Base-by-base conservation (phyloP, 2,797 vertebrate genomes). In the Hybognathus amarus region DNA sequence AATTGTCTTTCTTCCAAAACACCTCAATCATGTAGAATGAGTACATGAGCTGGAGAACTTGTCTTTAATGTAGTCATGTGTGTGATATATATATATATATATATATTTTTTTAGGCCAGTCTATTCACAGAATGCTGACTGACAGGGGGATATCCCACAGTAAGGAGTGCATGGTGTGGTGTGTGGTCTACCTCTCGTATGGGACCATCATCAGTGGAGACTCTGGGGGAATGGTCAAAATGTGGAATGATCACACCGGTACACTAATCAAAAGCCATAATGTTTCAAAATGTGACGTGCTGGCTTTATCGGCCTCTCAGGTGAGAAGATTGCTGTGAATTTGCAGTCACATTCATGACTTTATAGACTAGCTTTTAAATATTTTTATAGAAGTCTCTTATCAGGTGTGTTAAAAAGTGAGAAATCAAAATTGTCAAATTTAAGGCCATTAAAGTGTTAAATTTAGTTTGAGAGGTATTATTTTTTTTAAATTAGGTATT, bases 181-280 rank as follows among this genome's bases (percentile, higher is more conserved):
- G 95, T 33, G 76, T 99, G 13, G 90, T 86, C 59, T 97, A 96
- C 88, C 92, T 99, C 20, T 95, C 96, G 0, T 90, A 96, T 0
- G 90, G 93, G 89, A 96, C 96, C 0, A 84, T 98, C 5, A 20
- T 97, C 85, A 98, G 97, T 7, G 94, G 94, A 0, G 98, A 98
- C 83, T 99, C 98, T 0, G 93, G 94, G 0, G 98, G 98, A 24
- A 97, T 96, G 88, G 94, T 99, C 82, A 97, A 97, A 91, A 90
- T 99, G 83, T 99, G 98, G 98, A 96, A 98, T 27, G 94, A 96
- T 9, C 24, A 91, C 38, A 96, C 91, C 0, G 97, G 97, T 27
- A 97, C 96, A 0, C 92, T 98, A 52, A 81, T 94, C 79, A 95
- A 92, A 85, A 95, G 92, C 36, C 95, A 97, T 78, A 87, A 93